Evolutionary conservation across 1,140 invertebrate species (phyloP).

Genomic region (Drosophila murphyi): DNA sequence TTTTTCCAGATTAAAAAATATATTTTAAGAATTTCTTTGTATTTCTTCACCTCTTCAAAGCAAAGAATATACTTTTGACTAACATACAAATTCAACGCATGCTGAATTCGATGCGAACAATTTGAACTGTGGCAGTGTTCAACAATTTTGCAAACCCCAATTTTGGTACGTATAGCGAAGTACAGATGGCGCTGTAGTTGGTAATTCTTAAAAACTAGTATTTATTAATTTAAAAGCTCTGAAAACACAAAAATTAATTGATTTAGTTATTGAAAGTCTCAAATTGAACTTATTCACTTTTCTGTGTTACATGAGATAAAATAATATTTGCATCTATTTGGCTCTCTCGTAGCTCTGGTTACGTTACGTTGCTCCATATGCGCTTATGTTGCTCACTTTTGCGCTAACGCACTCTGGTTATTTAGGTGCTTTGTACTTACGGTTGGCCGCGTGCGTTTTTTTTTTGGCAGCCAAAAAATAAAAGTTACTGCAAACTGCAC

Average conservation of each 20-base stretch:
- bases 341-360: background rate
- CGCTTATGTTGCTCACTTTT: constrained; percentile 16
- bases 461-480: constrained; percentile 36
- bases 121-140: constrained; percentile 13
- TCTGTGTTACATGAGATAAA: background rate
- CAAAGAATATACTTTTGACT: constrained; percentile 30
- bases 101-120: constrained; percentile 10
- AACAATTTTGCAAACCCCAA: background rate
- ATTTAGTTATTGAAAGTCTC: background rate
- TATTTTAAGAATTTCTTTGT: constrained; percentile 19
- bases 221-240: background rate
- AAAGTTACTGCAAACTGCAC: constrained; percentile 37
- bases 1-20: background rate
- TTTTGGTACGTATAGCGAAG: background rate
- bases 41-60: constrained; percentile 20
- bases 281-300: background rate
- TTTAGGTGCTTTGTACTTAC: constrained; percentile 38
- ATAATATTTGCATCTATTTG: background rate
- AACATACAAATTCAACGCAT: constrained; percentile 14
- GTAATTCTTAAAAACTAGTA: background rate
- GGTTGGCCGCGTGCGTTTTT: constrained; percentile 49
- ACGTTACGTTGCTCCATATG: constrained; percentile 21
- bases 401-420: constrained; percentile 16
- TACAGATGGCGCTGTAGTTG: constrained; percentile 19
- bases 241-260: background rate